phyloP scores from a whole-genome alignment of 2,888 invertebrate species.

The Dryocosmus kuriphilus region DNA sequence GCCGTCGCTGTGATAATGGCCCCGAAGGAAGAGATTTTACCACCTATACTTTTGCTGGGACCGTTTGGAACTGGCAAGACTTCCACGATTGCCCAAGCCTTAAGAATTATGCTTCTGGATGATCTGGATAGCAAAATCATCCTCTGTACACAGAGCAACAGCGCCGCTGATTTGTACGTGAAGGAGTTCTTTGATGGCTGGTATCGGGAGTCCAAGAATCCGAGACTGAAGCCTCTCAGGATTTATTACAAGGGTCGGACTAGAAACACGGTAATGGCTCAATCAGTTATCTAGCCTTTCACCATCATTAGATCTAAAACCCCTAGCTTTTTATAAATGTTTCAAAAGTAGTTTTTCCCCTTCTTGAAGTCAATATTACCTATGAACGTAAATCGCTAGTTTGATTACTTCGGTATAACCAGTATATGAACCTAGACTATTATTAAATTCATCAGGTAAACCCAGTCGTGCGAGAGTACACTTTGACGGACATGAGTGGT shows the following conservation, averaged over 20 bases:
- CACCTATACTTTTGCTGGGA: conserved; percentile 86
- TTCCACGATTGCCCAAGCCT: conserved; percentile 85
- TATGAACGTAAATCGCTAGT: too few species aligned
- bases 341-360: background rate
- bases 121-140: conserved; percentile 85
- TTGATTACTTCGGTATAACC: conserved; percentile 57
- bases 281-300: background rate
- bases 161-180: conserved; percentile 91
- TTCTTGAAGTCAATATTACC: too few species aligned
- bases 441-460: conserved; percentile 63
- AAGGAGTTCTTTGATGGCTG: conserved; percentile 90
- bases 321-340: background rate
- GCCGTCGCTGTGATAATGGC: conserved; percentile 88
- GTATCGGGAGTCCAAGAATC: conserved; percentile 84
- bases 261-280: conserved; percentile 84
- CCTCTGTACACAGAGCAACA: conserved; percentile 92
- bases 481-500: conserved; percentile 82
- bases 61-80: conserved; percentile 95
- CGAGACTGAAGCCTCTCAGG: conserved; percentile 82
- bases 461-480: conserved; percentile 81
- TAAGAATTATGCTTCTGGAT: conserved; percentile 78
- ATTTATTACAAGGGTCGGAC: conserved; percentile 90
- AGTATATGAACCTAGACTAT: background rate
- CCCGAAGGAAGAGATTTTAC: conserved; percentile 81
- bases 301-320: background rate